Conservation (phyloP, 2,797 vertebrate species). For the Todus mexicanus region DNA sequence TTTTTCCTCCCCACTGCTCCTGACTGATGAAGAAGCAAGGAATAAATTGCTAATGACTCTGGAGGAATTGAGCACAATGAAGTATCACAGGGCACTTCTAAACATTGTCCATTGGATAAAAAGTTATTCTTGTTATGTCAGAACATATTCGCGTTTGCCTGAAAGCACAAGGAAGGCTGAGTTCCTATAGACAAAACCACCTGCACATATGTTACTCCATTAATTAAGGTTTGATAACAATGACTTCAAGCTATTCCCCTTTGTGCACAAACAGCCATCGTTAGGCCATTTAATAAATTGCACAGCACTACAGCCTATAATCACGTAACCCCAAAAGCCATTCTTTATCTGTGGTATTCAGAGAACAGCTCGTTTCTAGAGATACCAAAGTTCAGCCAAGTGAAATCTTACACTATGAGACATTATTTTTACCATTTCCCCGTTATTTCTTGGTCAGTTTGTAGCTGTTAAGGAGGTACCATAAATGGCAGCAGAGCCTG, state of each 20-base stretch:
- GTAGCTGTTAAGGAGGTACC: background rate
- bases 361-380: background rate
- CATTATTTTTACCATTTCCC: background rate
- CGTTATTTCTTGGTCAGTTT: background rate
- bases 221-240: background rate
- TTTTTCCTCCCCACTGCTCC: background rate
- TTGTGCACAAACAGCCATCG: background rate
- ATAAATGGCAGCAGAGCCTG: background rate
- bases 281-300: background rate
- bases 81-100: background rate
- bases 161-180: constrained; percentile 3
- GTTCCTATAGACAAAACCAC: background rate
- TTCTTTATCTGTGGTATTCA: background rate
- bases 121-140: background rate
- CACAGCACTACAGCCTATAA: background rate
- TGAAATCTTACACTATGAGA: background rate
- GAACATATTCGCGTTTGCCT: background rate
- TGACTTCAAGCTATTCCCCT: background rate
- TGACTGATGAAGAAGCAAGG: background rate
- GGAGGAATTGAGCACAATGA: background rate
- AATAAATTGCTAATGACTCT: background rate
- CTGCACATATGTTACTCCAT: background rate
- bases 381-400: background rate
- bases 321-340: background rate
- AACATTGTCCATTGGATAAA: background rate